These are phyloP conservation scores for Fulmarus glacialis DNA, from an alignment of 2,113 vertebrate genomes.

Conservation along the genomic window DNA sequence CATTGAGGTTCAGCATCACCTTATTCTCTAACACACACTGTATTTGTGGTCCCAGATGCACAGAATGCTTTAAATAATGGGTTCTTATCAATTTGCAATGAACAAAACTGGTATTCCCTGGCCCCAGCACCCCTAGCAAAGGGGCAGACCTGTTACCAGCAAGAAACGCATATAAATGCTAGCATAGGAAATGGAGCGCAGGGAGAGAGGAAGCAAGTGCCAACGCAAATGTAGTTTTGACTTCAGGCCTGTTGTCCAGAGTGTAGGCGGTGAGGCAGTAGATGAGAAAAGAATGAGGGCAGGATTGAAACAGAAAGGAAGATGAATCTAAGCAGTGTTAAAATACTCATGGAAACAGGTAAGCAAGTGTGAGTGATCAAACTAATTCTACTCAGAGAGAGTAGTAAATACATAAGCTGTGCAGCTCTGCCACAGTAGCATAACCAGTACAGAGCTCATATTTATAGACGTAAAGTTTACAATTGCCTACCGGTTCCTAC, in stretches of 20 bases:
- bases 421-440: background rate
- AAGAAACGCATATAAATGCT: background rate
- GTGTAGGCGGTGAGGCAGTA: background rate
- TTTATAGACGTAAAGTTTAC: background rate
- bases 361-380: background rate
- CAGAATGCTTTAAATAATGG: background rate
- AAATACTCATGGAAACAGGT: background rate
- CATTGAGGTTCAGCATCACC: background rate
- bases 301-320: background rate
- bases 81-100: background rate
- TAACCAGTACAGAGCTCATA: background rate
- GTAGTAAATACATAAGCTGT: background rate
- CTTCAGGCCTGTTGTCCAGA: background rate
- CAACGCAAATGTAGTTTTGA: background rate
- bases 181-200: rapidly evolving
- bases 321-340: background rate
- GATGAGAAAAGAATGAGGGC: background rate
- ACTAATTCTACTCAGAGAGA: background rate
- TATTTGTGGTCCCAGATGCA: background rate
- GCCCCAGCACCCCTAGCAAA: background rate
- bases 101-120: background rate
- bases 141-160: background rate
- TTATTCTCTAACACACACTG: background rate
- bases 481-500: background rate
- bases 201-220: background rate